Percentiles rank a stretch among this genome's conserved stretches.
These are phyloP conservation scores for Ochropacha duplaris DNA, from an alignment of 2,888 invertebrate genomes.

Conservation along the genomic window DNA sequence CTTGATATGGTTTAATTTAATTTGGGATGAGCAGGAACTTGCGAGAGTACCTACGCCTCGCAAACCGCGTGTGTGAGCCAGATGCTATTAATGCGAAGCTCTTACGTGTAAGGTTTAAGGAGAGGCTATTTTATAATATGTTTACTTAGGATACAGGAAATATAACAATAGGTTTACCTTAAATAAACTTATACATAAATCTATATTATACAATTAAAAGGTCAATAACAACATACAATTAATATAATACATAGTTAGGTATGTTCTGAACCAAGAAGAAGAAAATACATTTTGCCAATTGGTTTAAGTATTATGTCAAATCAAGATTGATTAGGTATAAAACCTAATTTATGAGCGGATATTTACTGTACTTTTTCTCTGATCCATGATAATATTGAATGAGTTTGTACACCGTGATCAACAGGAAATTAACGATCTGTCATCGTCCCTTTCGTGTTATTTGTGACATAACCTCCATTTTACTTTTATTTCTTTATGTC, in stretches of 20 bases:
- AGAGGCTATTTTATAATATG: not conserved
- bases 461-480: conserved; percentile 44
- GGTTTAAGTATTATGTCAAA: not conserved
- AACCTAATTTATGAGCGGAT: not conserved
- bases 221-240: too few species aligned
- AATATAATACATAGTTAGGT: too few species aligned
- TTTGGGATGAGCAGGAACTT: conserved; percentile 8
- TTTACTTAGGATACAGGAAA: not conserved
- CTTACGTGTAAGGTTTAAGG: not conserved
- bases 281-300: too few species aligned
- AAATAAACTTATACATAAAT: too few species aligned
- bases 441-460: conserved; percentile 6
- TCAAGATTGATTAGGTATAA: not conserved
- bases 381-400: not conserved
- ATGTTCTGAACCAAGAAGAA: too few species aligned
- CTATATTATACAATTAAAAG: too few species aligned
- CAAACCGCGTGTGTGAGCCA: conserved; percentile 5
- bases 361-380: not conserved
- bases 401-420: conserved; percentile 30
- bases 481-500: conserved; percentile 34
- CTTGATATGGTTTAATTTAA: not conserved
- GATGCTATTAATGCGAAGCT: conserved; percentile 5
- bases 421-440: conserved; percentile 17
- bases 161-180: too few species aligned
- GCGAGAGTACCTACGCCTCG: conserved; percentile 4